Evolutionary conservation across 2,797 vertebrate genomes (phyloP).

Genomic region (Molossus alvarezi): DNA sequence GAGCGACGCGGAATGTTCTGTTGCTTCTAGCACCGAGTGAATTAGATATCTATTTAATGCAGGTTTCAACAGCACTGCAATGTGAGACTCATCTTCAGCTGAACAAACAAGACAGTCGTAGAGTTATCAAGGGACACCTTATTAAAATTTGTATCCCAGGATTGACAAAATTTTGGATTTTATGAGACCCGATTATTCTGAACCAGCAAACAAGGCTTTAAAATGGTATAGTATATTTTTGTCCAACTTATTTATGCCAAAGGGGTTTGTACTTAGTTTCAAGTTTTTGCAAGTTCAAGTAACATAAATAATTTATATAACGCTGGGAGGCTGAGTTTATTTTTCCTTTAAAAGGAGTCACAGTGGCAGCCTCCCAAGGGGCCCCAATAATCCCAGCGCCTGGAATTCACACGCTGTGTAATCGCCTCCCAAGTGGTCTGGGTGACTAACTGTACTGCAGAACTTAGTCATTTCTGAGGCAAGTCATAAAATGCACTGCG

Average conservation of each 20-base stretch:
- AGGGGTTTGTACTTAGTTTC: neutral
- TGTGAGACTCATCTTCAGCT: conserved; percentile 65
- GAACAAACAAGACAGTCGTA: conserved; percentile 16
- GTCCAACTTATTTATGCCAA: conserved; percentile 12
- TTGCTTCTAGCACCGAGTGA: conserved; percentile 77
- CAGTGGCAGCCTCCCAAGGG: neutral
- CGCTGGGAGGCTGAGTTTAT: neutral
- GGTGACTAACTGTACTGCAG: neutral
- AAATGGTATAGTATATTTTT: conserved; percentile 25
- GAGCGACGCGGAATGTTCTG: conserved; percentile 71
- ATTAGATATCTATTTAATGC: conserved; percentile 70
- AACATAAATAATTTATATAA: neutral
- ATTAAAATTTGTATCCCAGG: conserved; percentile 44
- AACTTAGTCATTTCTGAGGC: neutral
- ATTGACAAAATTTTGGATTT: conserved; percentile 45
- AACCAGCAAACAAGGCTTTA: conserved; percentile 56
- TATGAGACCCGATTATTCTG: conserved; percentile 20
- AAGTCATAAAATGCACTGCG: neutral
- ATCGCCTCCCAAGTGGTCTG: neutral
- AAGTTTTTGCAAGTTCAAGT: conserved; percentile 6
- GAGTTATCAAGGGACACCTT: conserved; percentile 12
- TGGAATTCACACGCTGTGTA: neutral
- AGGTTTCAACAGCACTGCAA: conserved; percentile 68
- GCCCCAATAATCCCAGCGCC: neutral
- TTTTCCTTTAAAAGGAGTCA: conserved; percentile 19